phyloP scores from a whole-genome alignment of 1,140 invertebrate genomes.

The Aleiodes sp. region DNA sequence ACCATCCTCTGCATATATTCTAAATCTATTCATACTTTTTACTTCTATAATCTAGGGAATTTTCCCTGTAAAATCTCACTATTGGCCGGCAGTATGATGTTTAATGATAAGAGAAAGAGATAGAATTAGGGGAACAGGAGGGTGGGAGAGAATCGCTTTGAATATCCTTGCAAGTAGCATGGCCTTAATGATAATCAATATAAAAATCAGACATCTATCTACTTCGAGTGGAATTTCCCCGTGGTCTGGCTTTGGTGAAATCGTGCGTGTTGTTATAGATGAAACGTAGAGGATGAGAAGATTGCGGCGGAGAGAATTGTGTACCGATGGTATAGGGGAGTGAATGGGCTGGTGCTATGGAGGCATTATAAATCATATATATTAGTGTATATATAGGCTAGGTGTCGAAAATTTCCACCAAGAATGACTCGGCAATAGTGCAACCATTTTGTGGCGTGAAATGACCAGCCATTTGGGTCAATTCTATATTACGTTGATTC shows the following conservation, averaged over 20 bases:
- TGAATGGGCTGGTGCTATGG: not conserved
- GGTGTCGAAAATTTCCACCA: conserved; percentile 1
- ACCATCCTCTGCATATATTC: not conserved
- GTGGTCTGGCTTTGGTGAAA: conserved; percentile 20
- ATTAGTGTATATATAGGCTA: not conserved
- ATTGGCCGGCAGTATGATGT: no score
- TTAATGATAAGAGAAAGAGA: not conserved
- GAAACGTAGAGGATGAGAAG: not conserved
- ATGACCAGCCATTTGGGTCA: conserved; percentile 8
- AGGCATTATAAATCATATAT: conserved; percentile 18
- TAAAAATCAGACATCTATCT: not conserved
- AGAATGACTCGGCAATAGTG: conserved; percentile 11
- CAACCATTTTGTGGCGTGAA: not conserved
- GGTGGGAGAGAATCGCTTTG: not conserved
- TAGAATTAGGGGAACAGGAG: not conserved
- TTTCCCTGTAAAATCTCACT: conserved; percentile 4
- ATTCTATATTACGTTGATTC: conserved; percentile 6
- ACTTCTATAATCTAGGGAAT: not conserved
- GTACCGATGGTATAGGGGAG: not conserved
- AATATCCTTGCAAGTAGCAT: not conserved
- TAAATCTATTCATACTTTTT: not conserved
- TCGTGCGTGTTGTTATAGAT: not conserved
- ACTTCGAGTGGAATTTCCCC: conserved; percentile 12
- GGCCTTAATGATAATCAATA: conserved; percentile 7
- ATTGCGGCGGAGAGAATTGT: not conserved